phyloP scores from a whole-genome alignment of 2,797 vertebrate species.

The Platyrinchus mystaceus region DNA sequence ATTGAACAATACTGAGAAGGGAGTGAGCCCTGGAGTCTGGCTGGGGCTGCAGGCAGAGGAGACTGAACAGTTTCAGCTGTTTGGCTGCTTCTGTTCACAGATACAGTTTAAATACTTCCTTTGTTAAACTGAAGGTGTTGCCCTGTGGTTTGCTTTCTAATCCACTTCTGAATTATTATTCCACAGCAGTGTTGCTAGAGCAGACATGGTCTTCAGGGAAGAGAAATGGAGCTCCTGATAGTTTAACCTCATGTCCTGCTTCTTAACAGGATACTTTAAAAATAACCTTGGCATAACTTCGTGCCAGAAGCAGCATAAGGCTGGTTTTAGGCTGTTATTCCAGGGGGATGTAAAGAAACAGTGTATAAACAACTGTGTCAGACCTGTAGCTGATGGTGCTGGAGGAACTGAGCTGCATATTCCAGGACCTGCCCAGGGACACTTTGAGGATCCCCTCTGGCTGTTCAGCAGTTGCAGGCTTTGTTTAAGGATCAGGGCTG shows the following conservation, averaged over 20 bases:
- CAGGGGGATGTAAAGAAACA: neutral
- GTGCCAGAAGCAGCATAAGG: conserved; percentile 13
- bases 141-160: neutral
- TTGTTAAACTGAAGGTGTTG: neutral
- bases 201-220: neutral
- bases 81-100: neutral
- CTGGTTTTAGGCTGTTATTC: neutral
- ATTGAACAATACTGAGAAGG: neutral
- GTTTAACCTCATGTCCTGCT: conserved; percentile 12
- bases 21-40: neutral
- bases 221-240: neutral
- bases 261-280: neutral
- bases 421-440: neutral
- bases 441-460: neutral
- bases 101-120: neutral
- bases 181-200: neutral
- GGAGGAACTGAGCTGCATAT: neutral
- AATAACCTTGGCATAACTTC: neutral
- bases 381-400: neutral
- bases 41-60: neutral
- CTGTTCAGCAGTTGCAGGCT: neutral
- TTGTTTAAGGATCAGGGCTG: neutral
- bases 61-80: neutral
- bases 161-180: conserved; percentile 6
- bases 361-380: neutral